phyloP scores from a whole-genome alignment of 2,113 vertebrate genomes.

The Thryonomys swinderianus region DNA sequence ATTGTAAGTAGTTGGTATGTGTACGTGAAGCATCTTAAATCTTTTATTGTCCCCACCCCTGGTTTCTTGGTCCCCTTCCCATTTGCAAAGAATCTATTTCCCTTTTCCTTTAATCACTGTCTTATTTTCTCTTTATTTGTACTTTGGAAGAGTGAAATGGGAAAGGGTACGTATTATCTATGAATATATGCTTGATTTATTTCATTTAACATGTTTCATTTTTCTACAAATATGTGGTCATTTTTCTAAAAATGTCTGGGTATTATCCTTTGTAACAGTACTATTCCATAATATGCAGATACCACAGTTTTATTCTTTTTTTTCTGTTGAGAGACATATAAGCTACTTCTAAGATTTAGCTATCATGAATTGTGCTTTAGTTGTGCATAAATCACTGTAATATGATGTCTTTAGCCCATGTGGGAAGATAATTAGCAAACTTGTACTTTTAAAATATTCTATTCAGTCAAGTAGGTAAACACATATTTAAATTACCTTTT shows the following conservation, averaged over 20 bases:
- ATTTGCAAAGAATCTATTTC: not conserved
- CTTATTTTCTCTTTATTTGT: not conserved
- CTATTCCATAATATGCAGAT: not conserved
- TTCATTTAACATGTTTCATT: not conserved
- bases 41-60: not conserved
- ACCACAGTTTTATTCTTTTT: not conserved
- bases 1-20: not conserved
- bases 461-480: not conserved
- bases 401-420: not conserved
- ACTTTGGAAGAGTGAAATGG: not conserved
- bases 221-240: not conserved
- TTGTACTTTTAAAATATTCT: not conserved
- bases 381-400: not conserved
- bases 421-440: not conserved
- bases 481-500: not conserved
- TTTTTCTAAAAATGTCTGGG: not conserved
- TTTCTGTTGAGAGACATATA: not conserved
- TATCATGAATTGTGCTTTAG: not conserved
- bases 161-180: not conserved
- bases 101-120: not conserved
- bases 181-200: not conserved
- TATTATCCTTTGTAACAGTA: not conserved
- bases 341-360: not conserved
- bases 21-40: not conserved
- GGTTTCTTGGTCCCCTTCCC: not conserved